Evolutionary conservation across 2,113 vertebrate genomes (phyloP).

Genomic region (Melospiza georgiana): DNA sequence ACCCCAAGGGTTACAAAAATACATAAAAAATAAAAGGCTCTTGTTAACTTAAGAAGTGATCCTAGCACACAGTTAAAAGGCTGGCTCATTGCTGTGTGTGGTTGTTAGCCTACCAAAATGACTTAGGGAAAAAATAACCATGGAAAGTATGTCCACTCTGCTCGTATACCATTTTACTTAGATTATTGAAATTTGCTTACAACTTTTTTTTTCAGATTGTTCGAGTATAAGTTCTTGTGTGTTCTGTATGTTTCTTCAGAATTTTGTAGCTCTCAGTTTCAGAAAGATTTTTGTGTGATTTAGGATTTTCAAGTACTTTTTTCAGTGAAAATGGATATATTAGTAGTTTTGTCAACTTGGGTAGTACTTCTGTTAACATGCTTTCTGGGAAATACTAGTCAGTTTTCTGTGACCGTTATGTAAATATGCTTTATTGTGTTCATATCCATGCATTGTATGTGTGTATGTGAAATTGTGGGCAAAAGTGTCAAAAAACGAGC

Average conservation of each 20-base stretch:
- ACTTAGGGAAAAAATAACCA: background rate
- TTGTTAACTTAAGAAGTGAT: slow-evolving; percentile 47
- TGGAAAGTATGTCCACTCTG: background rate
- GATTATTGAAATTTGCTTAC: background rate
- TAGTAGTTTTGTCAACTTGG: background rate
- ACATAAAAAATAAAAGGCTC: background rate
- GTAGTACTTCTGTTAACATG: background rate
- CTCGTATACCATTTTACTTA: background rate
- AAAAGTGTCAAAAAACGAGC: background rate
- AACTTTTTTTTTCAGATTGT: background rate
- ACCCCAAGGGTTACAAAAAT: slow-evolving; percentile 11
- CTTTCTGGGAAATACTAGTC: background rate
- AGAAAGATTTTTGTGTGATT: background rate
- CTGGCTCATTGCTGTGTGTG: background rate
- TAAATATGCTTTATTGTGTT: background rate
- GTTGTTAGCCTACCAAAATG: background rate
- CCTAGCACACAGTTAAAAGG: background rate
- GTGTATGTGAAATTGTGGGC: background rate
- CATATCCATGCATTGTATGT: background rate
- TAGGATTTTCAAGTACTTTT: background rate
- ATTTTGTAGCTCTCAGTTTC: background rate
- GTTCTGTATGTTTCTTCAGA: background rate
- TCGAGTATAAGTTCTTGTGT: background rate
- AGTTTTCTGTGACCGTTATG: background rate
- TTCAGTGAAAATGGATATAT: background rate